A percentile compares a stretch with the other conserved stretches of the same genome.
These are phyloP conservation scores for Alethe castanea DNA, from an alignment of 2,113 vertebrate species.

Conservation along the genomic window DNA sequence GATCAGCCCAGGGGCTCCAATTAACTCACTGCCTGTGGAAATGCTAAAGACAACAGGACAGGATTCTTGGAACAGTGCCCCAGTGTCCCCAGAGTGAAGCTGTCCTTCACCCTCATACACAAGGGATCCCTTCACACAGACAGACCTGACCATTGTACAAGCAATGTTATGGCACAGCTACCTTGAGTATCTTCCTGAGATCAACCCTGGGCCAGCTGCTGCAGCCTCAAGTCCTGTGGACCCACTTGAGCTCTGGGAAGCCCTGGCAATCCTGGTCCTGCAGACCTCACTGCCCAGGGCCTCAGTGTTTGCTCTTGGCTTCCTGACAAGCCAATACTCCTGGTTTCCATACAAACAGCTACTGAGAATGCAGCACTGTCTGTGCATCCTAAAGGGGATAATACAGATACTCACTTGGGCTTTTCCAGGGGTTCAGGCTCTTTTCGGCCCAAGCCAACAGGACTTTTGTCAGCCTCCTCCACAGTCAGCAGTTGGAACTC, in stretches of 20 bases:
- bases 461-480: conserved; percentile 87
- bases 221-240: neutral
- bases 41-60: rapidly evolving
- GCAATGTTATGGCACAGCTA: neutral
- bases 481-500: conserved; percentile 87
- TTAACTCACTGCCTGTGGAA: neutral
- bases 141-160: neutral
- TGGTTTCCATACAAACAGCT: neutral
- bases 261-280: neutral
- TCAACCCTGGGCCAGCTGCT: neutral
- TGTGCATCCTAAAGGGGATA: neutral
- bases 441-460: conserved; percentile 86
- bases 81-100: neutral
- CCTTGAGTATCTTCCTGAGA: neutral
- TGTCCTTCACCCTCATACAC: neutral
- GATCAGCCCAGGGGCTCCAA: neutral
- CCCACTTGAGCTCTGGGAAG: neutral
- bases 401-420: conserved; percentile 79
- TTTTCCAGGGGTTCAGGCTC: conserved; percentile 92
- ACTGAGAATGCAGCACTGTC: neutral
- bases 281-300: neutral
- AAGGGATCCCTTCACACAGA: rapidly evolving
- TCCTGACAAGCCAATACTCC: neutral
- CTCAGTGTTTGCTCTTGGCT: neutral
- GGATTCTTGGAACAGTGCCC: neutral